Evolutionary conservation across 2,113 vertebrate genomes (phyloP), one percentile per base, ranked within the genome.

Genomic region (Urocolius indicus): DNA sequence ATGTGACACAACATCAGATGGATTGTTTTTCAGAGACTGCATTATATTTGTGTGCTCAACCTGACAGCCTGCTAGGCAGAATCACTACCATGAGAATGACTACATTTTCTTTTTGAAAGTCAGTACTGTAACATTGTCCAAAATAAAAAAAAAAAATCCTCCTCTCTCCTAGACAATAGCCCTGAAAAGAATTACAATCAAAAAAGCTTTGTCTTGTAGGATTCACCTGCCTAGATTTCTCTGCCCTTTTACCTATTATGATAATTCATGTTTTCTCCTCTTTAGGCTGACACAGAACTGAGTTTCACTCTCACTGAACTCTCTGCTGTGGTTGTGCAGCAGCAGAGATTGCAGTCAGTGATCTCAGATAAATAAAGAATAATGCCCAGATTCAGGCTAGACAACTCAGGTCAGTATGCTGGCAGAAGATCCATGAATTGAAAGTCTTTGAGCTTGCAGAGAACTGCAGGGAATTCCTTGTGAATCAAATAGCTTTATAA

Each of bases 71-170:
- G 34, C 61, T 78, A 77, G 65, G 61, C 80, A 89, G 68, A 87
- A 84, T 92, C 85, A 90, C 65, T 86, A 52, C 73, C 67, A 43
- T 61, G 45, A 94, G 65, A 93, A 93, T 61, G 34, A 90, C 86
- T 86, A 86, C 20, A 48, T 71, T 85, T 91, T 84, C 38, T 68
- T 87, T 89, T 92, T 94, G 80, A 68, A 94, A 89, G 76, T 74
- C 45, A 92, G 48, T 52, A n/a, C n/a, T 84, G 41, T 61, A 83
- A 83, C 55, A 43, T 63, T 86, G 38, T 93, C 51, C 48, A 80
- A 93, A 95, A 59, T 51, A 38, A 80, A 54, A 38, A 80, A 54
- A 43, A 63, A 36, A 83, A 66, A 38, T 19, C 45, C 36, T 69
- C 29, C 71, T 34, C 20, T 66, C 58, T 85, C 23, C 20, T 54